Evolutionary conservation across 2,797 vertebrate genomes (phyloP).

Genomic region (Acanthopagrus latus): DNA sequence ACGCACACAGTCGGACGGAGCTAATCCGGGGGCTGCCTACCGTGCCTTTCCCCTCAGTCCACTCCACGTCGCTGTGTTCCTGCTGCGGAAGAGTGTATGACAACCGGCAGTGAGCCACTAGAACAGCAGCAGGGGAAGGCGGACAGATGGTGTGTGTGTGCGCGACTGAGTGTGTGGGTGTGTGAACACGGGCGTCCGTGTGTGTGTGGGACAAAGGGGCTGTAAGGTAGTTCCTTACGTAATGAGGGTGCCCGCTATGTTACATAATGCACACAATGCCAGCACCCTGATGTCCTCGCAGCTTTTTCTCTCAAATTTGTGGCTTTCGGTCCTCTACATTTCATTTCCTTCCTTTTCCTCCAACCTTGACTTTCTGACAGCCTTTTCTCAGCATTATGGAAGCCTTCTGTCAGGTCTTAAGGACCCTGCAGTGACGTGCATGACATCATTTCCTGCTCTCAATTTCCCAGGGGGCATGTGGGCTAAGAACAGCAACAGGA

Average conservation of each 20-base stretch:
- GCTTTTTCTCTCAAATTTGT: slow-evolving; percentile 19
- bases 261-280: slow-evolving; percentile 54
- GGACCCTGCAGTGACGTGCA: slow-evolving; percentile 50
- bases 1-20: slow-evolving; percentile 42
- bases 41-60: slow-evolving; percentile 39
- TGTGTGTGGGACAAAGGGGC: slow-evolving; percentile 49
- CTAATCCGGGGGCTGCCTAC: slow-evolving; percentile 66
- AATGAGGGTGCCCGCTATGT: slow-evolving; percentile 52
- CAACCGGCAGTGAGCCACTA: slow-evolving; percentile 50
- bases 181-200: slow-evolving; percentile 33
- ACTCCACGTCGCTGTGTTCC: slow-evolving; percentile 51
- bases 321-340: slow-evolving; percentile 41
- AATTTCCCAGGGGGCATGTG: slow-evolving; percentile 74
- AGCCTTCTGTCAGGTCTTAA: slow-evolving; percentile 46
- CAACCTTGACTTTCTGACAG: slow-evolving; percentile 48
- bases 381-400: slow-evolving; percentile 50
- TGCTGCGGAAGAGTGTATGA: slow-evolving; percentile 64
- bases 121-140: slow-evolving; percentile 47
- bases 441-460: slow-evolving; percentile 79
- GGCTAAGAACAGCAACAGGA: slow-evolving; percentile 77
- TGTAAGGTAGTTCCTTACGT: slow-evolving; percentile 62
- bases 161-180: slow-evolving; percentile 31
- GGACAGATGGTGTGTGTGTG: slow-evolving; percentile 69
- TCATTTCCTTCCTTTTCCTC: slow-evolving; percentile 70
- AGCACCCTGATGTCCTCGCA: slow-evolving; percentile 35